Conservation (phyloP, 2,113 vertebrate species). For the Xenopus tropicalis region UCB_Xtro_10.0 CM004447.2:40420501-40421000, state of each 20-base stretch:
- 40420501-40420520: too few relatives aligned
- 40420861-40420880: slow-evolving; percentile 65
- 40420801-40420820: too few relatives aligned
- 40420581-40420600: too few relatives aligned
- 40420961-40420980: slow-evolving; percentile 75
- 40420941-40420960: slow-evolving; percentile 66
- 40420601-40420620: too few relatives aligned
- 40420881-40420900: slow-evolving; percentile 46
- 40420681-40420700: too few relatives aligned
- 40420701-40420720: slow-evolving; percentile 72
- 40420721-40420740: slow-evolving; percentile 69
- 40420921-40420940: slow-evolving; percentile 72
- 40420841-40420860: slow-evolving; percentile 68
- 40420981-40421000: slow-evolving; percentile 80
- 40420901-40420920: slow-evolving; percentile 65
- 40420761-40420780: slow-evolving; percentile 63
- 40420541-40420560: too few relatives aligned
- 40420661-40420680: too few relatives aligned
- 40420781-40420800: slow-evolving; percentile 45
- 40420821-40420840: too few relatives aligned
- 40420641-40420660: too few relatives aligned
- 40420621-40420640: too few relatives aligned
- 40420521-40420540: too few relatives aligned
- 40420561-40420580: too few relatives aligned
- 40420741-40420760: slow-evolving; percentile 80